Evolutionary conservation across 1,140 invertebrate species (phyloP), one percentile per base, ranked within the genome.

Genomic region (Phocides pigmalion): DNA sequence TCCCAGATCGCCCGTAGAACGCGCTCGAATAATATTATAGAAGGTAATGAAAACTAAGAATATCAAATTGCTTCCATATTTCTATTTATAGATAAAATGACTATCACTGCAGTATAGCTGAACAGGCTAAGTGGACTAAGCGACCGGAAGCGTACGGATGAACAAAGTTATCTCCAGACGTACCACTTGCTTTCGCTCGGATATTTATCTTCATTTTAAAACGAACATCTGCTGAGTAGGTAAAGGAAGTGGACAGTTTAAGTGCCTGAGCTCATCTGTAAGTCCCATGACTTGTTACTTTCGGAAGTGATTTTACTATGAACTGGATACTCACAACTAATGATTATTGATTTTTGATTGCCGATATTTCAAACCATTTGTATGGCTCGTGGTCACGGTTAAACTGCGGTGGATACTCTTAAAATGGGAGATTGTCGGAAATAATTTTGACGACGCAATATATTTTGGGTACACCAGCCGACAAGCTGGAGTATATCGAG

Each of bases 151-250:
- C 28, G 49, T 14, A 37, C 4, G 20, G n/a, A 17, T 17, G n/a
- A 47, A 59, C 20, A 37, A 59, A 59, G 37, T 25, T 59, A 20
- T 35, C 32, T 42, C 16, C 14, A 22, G 22, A 32, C n/a, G 42
- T 46, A 59, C 25, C 41, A 59, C 42, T 59, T 46, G 25, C 41
- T 11, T 46, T 42, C 41, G 15, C n/a, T 20, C 15, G 28, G 44
- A 17, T 19, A 59, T 59, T 37, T 59, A 37, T 47, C 56, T 47
- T 46, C 56, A 47, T 59, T 59, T 53, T 47, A 47, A 59, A 59
- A 47, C 25, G 17, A 47, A 20, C 28, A 47, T 47, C 42, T 32
- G 56, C 42, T 19, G 25, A 59, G 15, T 59, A n/a, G n/a, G n/a
- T n/a, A 59, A 19, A 59, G 44, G 11, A 15, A 59, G 25, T 20